Evolutionary conservation across 2,113 vertebrate species (phyloP), one percentile per base, ranked within the genome.

Genomic region (Halcyon malimbica): DNA sequence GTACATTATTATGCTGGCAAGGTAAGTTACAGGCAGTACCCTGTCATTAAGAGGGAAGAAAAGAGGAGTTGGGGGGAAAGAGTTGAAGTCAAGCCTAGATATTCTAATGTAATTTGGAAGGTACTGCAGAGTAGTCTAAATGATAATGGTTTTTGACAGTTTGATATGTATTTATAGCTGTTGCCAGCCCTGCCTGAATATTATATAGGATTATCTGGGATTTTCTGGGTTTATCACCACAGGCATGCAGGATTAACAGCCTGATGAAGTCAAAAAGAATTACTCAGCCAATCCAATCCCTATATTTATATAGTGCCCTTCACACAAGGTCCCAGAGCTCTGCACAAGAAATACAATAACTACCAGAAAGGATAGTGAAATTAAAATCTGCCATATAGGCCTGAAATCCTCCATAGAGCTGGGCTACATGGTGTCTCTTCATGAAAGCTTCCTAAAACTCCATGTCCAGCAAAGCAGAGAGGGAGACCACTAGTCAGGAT

Each of bases 141-240:
- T 98, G 96, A 97, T 98, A 98, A 98, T 98, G 96, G 95, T 83
- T 97, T 98, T 97, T 98, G 98, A 99, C 98, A 98, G 97, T 98
- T 96, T 98, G 98, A 98, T 98, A 97, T 90, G 97, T 97, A 98
- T 97, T 98, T 98, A 96, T 97, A 98, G 97, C 96, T 98, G 94
- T 97, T 98, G 96, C 95, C 94, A 98, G 96, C 93, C 97, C 95
- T 96, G 94, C 97, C 96, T 98, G 96, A 98, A 98, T 97, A 98
- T 97, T 98, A 96, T 98, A 97, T 95, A 97, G 98, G 98, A 98
- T 99, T 98, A 98, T 97, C 96, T 68, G 91, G 96, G 98, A 98
- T 99, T 98, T 98, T 98, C 96, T 63, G 93, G 97, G 97, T 98
- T 99, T 99, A 98, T 99, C 98, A 98, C 98, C 97, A 94, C 93